These are phyloP conservation scores for Spilosoma lubricipeda DNA, from an alignment of 2,888 invertebrate species.

Conservation along the genomic window DNA sequence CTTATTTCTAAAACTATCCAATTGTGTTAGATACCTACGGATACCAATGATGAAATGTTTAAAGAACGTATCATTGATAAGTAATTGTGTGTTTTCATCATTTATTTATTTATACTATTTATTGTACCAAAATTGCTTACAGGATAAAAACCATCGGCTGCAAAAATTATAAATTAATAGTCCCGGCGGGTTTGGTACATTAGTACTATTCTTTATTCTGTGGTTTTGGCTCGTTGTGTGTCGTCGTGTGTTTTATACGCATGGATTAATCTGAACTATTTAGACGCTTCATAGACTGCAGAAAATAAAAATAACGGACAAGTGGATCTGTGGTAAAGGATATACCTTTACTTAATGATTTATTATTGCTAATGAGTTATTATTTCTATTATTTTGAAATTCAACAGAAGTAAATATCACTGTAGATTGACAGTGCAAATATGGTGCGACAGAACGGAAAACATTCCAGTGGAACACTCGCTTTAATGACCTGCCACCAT, in stretches of 20 bases:
- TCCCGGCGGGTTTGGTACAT: too few relatives aligned
- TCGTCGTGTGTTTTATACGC: too few relatives aligned
- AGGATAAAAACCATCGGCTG: too few relatives aligned
- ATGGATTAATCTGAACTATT: neutral
- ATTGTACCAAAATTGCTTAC: too few relatives aligned
- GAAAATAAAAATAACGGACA: constrained; percentile 2
- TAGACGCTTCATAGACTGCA: neutral
- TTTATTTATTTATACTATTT: too few relatives aligned
- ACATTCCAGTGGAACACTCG: constrained; percentile 41
- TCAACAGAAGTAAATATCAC: constrained; percentile 27
- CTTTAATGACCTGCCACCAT: constrained; percentile 41
- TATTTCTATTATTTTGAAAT: constrained; percentile 18
- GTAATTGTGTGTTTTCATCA: neutral
- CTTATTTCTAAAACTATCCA: neutral
- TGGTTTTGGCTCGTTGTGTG: too few relatives aligned
- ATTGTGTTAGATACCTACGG: neutral
- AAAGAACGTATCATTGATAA: neutral
- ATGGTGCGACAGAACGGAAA: constrained; percentile 51
- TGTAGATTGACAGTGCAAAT: constrained; percentile 35
- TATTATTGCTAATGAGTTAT: constrained; percentile 26
- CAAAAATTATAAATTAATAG: too few relatives aligned
- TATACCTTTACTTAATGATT: too few relatives aligned
- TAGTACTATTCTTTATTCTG: too few relatives aligned
- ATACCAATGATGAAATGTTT: neutral
- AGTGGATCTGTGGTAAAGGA: constrained; percentile 4